These are phyloP conservation scores for Podocnemis expansa DNA, from an alignment of 2,113 vertebrate species.

Conservation along the genomic window DNA sequence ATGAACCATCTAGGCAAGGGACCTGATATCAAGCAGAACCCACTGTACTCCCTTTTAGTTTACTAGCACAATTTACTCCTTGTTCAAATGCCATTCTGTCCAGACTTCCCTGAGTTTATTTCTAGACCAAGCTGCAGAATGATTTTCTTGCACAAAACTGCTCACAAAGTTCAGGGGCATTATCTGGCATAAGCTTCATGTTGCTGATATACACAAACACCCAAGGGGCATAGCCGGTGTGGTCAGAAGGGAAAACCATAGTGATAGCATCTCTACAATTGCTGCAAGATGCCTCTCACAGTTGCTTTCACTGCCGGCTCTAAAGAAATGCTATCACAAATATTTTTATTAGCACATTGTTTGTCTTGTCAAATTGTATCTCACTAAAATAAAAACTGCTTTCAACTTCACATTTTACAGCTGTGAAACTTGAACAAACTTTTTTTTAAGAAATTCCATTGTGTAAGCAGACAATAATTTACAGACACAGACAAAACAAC, in stretches of 20 bases:
- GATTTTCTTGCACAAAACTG: not conserved
- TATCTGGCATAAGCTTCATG: not conserved
- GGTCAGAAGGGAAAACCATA: not conserved
- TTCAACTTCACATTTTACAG: not conserved
- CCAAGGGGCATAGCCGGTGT: not conserved
- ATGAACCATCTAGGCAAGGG: not conserved
- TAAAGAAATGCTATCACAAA: not conserved
- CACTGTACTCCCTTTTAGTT: not conserved
- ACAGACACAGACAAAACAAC: too few species aligned
- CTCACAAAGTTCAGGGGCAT: not conserved
- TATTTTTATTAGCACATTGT: not conserved
- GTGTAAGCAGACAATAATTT: not conserved
- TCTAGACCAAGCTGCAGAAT: not conserved
- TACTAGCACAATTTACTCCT: not conserved
- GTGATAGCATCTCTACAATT: not conserved
- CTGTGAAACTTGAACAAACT: not conserved
- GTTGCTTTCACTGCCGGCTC: not conserved
- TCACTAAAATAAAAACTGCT: not conserved
- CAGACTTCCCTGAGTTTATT: not conserved
- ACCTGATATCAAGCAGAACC: not conserved
- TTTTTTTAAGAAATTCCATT: not conserved
- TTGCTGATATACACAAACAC: not conserved
- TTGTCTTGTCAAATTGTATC: not conserved
- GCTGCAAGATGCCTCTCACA: not conserved
- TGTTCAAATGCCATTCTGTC: not conserved